Conservation (phyloP, 2,797 vertebrate species). For the Alfaro cultratus region DNA sequence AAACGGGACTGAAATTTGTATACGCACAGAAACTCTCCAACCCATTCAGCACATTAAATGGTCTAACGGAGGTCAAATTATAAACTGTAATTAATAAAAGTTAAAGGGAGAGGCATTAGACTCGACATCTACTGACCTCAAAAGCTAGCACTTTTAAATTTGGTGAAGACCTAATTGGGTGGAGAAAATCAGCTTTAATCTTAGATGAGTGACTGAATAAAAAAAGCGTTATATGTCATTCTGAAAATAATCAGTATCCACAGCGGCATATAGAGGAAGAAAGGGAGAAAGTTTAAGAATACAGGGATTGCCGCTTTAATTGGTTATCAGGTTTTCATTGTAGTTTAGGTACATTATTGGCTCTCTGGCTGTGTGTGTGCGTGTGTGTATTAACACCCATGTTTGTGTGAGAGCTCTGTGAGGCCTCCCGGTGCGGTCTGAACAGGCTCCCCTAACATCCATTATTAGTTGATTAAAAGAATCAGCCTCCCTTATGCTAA, state of each 20-base stretch:
- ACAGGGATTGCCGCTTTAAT: conserved; percentile 81
- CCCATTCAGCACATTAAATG: conserved; percentile 46
- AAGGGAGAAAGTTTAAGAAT: conserved; percentile 49
- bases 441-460: conserved; percentile 78
- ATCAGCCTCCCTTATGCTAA: conserved; percentile 79
- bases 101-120: conserved; percentile 45
- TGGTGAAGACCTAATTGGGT: conserved; percentile 62
- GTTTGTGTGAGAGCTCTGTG: conserved; percentile 21
- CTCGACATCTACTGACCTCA: conserved; percentile 44
- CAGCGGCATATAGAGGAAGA: conserved; percentile 35
- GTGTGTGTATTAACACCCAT: neutral
- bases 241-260: conserved; percentile 68
- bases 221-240: conserved; percentile 72
- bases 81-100: conserved; percentile 62
- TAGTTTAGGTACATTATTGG: conserved; percentile 26
- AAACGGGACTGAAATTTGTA: neutral
- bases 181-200: conserved; percentile 62
- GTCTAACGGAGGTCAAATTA: conserved; percentile 40
- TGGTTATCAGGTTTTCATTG: conserved; percentile 70
- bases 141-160: conserved; percentile 60
- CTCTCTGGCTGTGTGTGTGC: conserved; percentile 15
- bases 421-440: conserved; percentile 71
- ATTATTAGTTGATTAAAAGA: conserved; percentile 81
- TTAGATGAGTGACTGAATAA: conserved; percentile 69
- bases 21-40: conserved; percentile 28